Base-by-base conservation (phyloP, 37 sponge, comb jelly and placozoan genomes). In the Mnemiopsis leidyi region DNA sequence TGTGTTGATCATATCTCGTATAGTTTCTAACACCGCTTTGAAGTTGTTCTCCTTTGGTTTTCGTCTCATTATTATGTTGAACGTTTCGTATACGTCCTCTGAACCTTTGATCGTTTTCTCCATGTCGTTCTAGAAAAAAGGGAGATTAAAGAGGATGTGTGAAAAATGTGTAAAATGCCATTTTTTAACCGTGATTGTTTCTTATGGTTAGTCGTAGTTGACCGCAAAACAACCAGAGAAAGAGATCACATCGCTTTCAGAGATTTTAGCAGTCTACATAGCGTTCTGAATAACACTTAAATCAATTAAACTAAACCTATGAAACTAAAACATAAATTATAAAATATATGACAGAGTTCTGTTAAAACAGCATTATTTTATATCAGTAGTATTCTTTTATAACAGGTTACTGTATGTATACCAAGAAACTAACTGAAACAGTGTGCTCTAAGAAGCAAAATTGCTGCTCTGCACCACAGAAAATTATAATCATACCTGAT, bases 31-130 rank as follows among this genome's bases (percentile, higher is more conserved):
- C 38, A 99, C 97, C 38, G 99, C 97, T 85, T 99, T 99, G 85
- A 99, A 99, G 92, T 99, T 99, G 96, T 99, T 99, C 77, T 99
- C 99, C 92, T 99, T 99, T 18, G 99, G 99, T 93, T 96, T 99
- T 13, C 99, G 71, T 73, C 97, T 95, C 95, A 97, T 93, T 35
- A 99, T 92, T 0, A 99, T 92, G 92, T 97, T 99, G 93, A 99
- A 97, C 0, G 95, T 94, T 69, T 94, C 95, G 92, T 99, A 97
- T 24, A 96, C 95, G 36, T 99, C 99, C 96, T 99, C 90, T 20
- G 90, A 85, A 9, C 90, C 90, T 85, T 85, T 85, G 24, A 85
- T 85, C 40, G 90, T 85, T 23, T 40, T 40, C 26, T 85, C 90
- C 90, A 85, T 85, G 61, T 85, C 90, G 32, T 5, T 32, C 82